Base-by-base conservation (phyloP, 2,888 invertebrate species). In the Brenthis daphne region DNA sequence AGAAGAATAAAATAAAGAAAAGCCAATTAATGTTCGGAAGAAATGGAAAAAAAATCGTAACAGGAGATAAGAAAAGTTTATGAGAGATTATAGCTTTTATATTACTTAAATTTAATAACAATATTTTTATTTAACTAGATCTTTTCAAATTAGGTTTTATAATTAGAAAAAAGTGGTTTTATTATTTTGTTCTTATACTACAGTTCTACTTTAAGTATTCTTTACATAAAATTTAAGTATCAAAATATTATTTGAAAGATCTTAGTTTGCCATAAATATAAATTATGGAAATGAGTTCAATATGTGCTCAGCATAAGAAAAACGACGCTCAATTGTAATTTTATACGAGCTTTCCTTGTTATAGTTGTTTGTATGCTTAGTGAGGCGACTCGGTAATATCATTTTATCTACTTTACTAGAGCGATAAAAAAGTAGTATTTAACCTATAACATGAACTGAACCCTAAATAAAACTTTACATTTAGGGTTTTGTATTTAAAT, bases 261-360 rank as follows among this genome's bases (percentile, higher is more conserved):
- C 56, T 64, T 51, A 60, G 66, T 53, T 63, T 37, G 56, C 64
- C 50, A 63, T 56, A 43, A 12, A 47, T 64, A 66, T 53, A 71
- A 71, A 71, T 71, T 68, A 71, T 71, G 66, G 58, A 54, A 60
- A 71, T 71, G 20, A 51, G 60, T 57, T 66, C 47, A 33, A 63
- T 29, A 66, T 69, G 65, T 66, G 66, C 60, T 51, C 53, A 47
- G 64, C 16, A 60, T 64, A 47, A 51, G 58, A 65, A 61, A 65
- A 60, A 58, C 64, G 69, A 53, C 37, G 56, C 48, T 24, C 53
- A 51, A 68, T 66, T 69, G 69, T 69, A 60, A 64, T 69, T 64
- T 68, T 71, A 69, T 69, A 69, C 64, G 69, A 60, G 58, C 60
- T 66, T 43, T 64, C 33, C 33, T 66, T 64, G 55, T 71, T 68